Evolutionary conservation across 2,113 vertebrate species (phyloP).

Genomic region (cattle (Bos taurus)): DNA sequence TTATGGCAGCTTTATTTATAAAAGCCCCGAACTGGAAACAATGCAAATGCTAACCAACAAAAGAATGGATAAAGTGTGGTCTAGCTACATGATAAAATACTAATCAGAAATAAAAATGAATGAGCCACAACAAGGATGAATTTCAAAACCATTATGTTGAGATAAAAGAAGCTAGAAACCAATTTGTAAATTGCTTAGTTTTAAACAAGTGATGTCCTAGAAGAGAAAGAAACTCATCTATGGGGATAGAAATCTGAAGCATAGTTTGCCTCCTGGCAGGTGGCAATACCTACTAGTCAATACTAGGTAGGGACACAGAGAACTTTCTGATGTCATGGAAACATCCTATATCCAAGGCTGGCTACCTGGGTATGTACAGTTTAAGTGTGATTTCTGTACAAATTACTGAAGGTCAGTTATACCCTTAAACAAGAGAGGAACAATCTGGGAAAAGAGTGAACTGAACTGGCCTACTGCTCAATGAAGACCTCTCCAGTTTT

Average conservation of each 20-base stretch:
- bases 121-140: background rate
- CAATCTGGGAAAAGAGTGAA: background rate
- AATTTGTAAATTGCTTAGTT: background rate
- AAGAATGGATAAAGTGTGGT: background rate
- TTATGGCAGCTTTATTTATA: background rate
- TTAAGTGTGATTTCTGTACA: background rate
- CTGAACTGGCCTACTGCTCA: background rate
- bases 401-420: background rate
- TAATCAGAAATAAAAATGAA: background rate
- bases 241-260: background rate
- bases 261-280: background rate
- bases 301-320: background rate
- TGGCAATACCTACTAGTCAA: no score
- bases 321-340: background rate
- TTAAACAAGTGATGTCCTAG: background rate
- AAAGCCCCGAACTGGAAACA: background rate
- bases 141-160: background rate
- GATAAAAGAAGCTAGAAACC: background rate
- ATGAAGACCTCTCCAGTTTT: background rate
- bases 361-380: background rate
- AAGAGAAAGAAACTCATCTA: background rate
- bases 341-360: background rate
- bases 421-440: background rate
- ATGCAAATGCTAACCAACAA: background rate
- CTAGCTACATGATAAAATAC: rapidly evolving